phyloP scores from a whole-genome alignment of 2,113 vertebrate species.

The Zootoca vivipara region DNA sequence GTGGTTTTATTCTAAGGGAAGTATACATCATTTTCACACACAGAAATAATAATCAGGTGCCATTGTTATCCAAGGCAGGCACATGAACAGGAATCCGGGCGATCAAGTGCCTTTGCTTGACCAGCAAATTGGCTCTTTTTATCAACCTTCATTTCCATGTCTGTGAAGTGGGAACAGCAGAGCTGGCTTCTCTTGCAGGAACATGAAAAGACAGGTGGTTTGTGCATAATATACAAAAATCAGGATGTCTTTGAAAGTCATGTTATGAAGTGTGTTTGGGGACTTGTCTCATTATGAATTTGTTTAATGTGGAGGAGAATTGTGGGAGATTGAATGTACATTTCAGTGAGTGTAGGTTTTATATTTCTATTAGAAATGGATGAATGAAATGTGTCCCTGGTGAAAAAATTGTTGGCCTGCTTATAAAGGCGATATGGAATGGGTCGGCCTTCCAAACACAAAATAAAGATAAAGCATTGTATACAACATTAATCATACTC shows the following conservation, averaged over 20 bases:
- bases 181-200: background rate
- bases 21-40: background rate
- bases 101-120: background rate
- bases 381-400: background rate
- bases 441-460: too few species aligned
- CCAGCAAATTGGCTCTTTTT: background rate
- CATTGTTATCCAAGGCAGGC: background rate
- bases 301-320: background rate
- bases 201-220: background rate
- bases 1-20: background rate
- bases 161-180: background rate
- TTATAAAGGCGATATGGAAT: too few species aligned
- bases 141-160: background rate
- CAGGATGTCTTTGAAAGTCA: background rate
- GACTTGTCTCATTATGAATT: background rate
- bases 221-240: too few species aligned
- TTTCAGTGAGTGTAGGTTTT: background rate
- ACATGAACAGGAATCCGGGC: background rate
- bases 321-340: background rate
- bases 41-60: background rate
- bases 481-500: too few species aligned
- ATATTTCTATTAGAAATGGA: background rate
- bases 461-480: too few species aligned
- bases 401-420: background rate
- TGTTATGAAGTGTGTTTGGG: background rate